Evolutionary conservation across 1,140 invertebrate species (phyloP), one percentile per base, ranked within the genome.

Genomic region (Pseudomyrmex flavicornis): DNA sequence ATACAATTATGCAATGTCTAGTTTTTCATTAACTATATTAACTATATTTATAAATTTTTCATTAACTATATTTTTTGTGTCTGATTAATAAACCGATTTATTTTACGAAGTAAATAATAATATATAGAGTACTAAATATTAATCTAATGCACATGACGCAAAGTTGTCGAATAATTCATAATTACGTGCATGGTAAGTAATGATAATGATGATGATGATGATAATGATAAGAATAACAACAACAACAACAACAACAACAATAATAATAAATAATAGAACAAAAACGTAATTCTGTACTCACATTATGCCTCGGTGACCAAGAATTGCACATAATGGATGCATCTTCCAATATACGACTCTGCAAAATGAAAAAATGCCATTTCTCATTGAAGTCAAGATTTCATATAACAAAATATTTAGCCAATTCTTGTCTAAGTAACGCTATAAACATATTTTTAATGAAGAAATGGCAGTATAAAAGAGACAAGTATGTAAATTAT

Each of bases 241-340:
- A 26, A 26, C 2, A 26, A 26, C 2, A 26, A 26, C 2, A 26
- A 26, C 2, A 26, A 26, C 2, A 26, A 26, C 2, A 26, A 26
- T 26, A 2, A 26, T 26, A 26, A 26, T 26, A 26, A 26, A 26
- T 26, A 26, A 56, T 1, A 1, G 13, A 63, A 50, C 17, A 54
- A 44, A 48, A 68, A 1, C 12, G 5, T 65, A 35, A 70, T 59
- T 70, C 12, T 46, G 22, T 88, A 97, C 97, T 97, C 96, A 98
- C 97, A 94, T 97, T 98, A 94, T 97, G 97, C 93, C 97, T 96
- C 85, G 97, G 97, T 91, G 97, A 97, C 97, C 97, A 97, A 56
- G 97, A 97, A 95, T 97, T 97, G 95, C 97, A 97, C 97, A 97
- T 97, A 92, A 97, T 96, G 88, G 97, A 97, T 82, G 97, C 97